Conservation (phyloP, 2,888 invertebrate genomes). For the Ferrisia virgata region DNA sequence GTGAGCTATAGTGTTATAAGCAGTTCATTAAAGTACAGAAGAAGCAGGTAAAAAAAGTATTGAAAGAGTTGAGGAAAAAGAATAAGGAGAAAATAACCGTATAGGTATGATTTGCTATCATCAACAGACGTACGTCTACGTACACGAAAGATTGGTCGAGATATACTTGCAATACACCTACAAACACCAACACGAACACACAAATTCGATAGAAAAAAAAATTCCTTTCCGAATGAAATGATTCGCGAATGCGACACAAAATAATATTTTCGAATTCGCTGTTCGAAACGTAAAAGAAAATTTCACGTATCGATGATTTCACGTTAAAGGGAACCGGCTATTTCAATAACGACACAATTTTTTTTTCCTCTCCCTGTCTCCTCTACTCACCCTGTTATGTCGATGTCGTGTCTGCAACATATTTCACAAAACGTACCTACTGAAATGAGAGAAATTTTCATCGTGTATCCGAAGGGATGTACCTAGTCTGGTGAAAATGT, state of each 20-base stretch:
- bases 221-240: not conserved
- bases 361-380: not conserved
- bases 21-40: not conserved
- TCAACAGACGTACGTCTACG: not conserved
- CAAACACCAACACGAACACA: not conserved
- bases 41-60: not conserved
- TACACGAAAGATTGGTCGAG: not conserved
- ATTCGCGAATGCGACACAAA: not conserved
- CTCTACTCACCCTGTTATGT: not conserved
- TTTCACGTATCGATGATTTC: slow-evolving; percentile 18
- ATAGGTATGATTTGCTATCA: not conserved
- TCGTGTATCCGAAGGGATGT: not conserved
- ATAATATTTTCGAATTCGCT: not conserved
- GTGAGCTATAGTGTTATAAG: not conserved
- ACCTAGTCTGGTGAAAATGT: not conserved
- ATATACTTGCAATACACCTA: too few species aligned
- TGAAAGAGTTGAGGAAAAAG: not conserved
- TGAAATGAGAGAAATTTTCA: not conserved
- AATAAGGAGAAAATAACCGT: not conserved
- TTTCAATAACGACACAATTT: slow-evolving; percentile 11
- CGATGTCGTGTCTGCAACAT: not conserved
- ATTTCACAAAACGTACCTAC: not conserved
- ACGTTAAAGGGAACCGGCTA: slow-evolving; percentile 11
- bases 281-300: not conserved
- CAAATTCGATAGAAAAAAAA: slow-evolving; percentile 2